Percentiles rank a stretch among this genome's conserved stretches.
phyloP scores from a whole-genome alignment of 1,140 invertebrate species.

The Chionoecetes opilio region DNA sequence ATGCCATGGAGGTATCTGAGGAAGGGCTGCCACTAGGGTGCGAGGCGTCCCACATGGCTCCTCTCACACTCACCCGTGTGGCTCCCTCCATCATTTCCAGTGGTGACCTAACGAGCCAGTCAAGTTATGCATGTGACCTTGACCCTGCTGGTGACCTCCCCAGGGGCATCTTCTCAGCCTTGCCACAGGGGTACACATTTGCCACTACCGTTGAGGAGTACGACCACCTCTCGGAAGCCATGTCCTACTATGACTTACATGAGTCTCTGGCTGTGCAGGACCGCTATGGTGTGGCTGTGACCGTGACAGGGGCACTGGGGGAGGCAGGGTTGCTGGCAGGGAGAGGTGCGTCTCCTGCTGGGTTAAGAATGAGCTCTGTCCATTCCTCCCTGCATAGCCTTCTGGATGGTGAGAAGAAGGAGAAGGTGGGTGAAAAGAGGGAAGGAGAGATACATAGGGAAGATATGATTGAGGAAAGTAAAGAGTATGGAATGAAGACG shows the following conservation, averaged over 20 bases:
- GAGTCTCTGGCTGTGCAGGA: slow-evolving; percentile 63
- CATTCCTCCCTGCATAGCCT: neutral
- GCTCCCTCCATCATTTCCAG: slow-evolving; percentile 13
- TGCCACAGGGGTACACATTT: slow-evolving; percentile 67
- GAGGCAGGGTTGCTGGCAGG: neutral
- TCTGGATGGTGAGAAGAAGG: neutral
- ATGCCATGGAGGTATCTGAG: slow-evolving; percentile 43
- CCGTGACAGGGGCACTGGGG: slow-evolving; percentile 59
- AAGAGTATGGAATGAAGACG: neutral
- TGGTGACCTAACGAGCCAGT: slow-evolving; percentile 48
- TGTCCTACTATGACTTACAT: slow-evolving; percentile 68
- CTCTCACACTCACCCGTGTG: neutral
- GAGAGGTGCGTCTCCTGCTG: neutral
- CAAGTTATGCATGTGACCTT: slow-evolving; percentile 61
- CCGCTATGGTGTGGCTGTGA: slow-evolving; percentile 69
- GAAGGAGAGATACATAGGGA: neutral
- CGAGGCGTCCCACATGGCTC: slow-evolving; percentile 62
- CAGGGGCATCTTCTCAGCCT: slow-evolving; percentile 47
- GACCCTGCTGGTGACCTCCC: neutral
- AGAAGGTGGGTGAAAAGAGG: neutral
- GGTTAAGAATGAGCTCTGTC: neutral
- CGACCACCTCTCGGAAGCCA: slow-evolving; percentile 62
- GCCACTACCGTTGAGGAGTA: slow-evolving; percentile 58
- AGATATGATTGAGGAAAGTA: neutral
- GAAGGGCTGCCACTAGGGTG: slow-evolving; percentile 66